Base-by-base conservation (phyloP, 2,888 invertebrate genomes). In the Griposia aprilina region DNA sequence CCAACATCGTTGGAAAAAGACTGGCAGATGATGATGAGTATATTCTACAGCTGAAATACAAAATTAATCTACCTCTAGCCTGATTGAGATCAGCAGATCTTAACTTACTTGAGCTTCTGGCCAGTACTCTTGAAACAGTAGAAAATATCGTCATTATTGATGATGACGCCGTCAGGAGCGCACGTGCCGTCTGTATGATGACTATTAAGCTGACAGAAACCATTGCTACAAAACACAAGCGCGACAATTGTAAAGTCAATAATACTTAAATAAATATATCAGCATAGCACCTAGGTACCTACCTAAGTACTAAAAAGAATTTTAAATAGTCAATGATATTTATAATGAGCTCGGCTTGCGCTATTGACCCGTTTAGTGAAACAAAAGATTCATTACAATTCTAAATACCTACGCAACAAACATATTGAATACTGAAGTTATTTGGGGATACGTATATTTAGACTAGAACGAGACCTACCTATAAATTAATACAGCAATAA, bases 131-230 rank as follows among this genome's bases (percentile, higher is more conserved):
- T 92, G 62, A 94, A 89, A 78, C 88, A 93, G 76, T 90, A 95
- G 84, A 92, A 94, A 52, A 79, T 82, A 26, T 93, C 91, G 45
- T 91, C 84, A 48, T 90, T 70, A 76, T 84, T 74, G 60, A 96
- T 78, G 83, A 96, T 87, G 45, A 97, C 67, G 17, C 94, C 95
- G 65, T 93, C 93, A n/a, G 94, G 88, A n/a, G 85, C 71, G 72
- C 95, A 94, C 10, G 81, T 68, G 20, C 91, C 93, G 78, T 94
- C 94, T 8, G 93, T 93, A 81, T 93, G 90, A 3, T 93, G 93
- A 48, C 86, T 87, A 82, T 95, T 96, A 26, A 96, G 88, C 84
- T 97, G 96, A 82, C 92, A 93, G 87, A 93, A 96, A 26, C 94
- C 95, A 84, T 96, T 95, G 73, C 96, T 97, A 90, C 15, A 89